These are phyloP conservation scores for Drosophila pandora DNA, from an alignment of 1,140 invertebrate genomes.

Conservation along the genomic window DNA sequence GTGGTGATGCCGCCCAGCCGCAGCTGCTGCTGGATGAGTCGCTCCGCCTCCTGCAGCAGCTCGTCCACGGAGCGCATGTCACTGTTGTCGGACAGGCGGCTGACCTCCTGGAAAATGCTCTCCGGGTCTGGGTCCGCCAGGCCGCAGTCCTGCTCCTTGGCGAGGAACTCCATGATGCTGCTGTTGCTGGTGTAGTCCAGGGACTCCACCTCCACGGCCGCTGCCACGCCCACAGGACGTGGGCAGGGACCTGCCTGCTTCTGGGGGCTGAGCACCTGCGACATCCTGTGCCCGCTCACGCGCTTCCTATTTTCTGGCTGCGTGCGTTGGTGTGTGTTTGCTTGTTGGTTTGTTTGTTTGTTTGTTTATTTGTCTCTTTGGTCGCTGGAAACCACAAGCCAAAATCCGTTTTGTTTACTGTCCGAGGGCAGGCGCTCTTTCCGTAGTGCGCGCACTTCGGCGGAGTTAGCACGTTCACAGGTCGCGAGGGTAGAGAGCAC, in stretches of 20 bases:
- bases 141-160: constrained; percentile 76
- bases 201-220: constrained; percentile 18
- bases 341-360: constrained; percentile 7
- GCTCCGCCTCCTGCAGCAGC: constrained; percentile 76
- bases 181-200: constrained; percentile 72
- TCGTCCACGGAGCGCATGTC: constrained; percentile 82
- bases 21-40: constrained; percentile 72
- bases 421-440: background rate
- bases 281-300: constrained; percentile 28
- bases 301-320: background rate
- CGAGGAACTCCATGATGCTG: constrained; percentile 78
- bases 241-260: constrained; percentile 26
- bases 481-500: background rate
- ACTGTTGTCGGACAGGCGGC: constrained; percentile 67
- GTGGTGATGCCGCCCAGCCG: constrained; percentile 34
- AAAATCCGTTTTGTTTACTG: background rate
- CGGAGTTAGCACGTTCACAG: background rate
- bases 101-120: constrained; percentile 80
- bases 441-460: background rate
- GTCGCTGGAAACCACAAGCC: background rate
- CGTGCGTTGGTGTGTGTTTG: constrained; percentile 3
- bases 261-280: constrained; percentile 59
- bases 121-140: constrained; percentile 67
- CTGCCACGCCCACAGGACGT: constrained; percentile 19
- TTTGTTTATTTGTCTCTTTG: background rate